A percentile compares a stretch with the other conserved stretches of the same genome.
phyloP scores from a whole-genome alignment of 2,888 invertebrate genomes.

The Petrolisthes cinctipes region DNA sequence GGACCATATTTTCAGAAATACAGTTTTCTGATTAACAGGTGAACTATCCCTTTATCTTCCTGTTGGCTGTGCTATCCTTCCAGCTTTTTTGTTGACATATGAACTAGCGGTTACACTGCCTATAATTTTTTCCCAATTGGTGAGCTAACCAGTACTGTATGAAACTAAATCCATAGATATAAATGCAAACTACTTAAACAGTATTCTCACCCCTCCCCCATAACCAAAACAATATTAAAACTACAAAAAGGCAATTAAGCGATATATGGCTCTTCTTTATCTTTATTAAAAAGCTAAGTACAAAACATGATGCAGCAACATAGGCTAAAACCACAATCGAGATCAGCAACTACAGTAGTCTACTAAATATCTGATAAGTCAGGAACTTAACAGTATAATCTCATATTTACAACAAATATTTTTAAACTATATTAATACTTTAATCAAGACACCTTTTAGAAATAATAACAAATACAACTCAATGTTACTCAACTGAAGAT shows the following conservation, averaged over 20 bases:
- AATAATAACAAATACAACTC: neutral
- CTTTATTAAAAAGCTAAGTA: constrained; percentile 63
- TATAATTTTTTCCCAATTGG: too few species aligned
- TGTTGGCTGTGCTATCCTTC: too few species aligned
- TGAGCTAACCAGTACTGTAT: neutral
- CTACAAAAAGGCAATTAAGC: neutral
- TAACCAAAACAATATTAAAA: neutral
- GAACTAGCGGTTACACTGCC: too few species aligned
- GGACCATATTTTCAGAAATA: too few species aligned
- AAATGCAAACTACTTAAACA: constrained; percentile 5
- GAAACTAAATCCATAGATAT: constrained; percentile 17
- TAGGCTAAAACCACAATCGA: constrained; percentile 50
- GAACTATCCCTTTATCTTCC: too few species aligned
- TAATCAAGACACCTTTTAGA: neutral
- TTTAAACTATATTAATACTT: constrained; percentile 11
- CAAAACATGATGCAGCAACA: constrained; percentile 55
- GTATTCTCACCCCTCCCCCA: neutral
- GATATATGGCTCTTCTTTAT: constrained; percentile 3
- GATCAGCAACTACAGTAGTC: constrained; percentile 34
- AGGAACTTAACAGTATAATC: neutral
- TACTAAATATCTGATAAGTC: neutral
- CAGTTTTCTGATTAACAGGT: too few species aligned
- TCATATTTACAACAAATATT: constrained; percentile 22
- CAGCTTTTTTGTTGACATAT: too few species aligned
- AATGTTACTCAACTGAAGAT: neutral